Conservation (phyloP, 2,888 invertebrate species). For the Dendrolimus pini region DNA sequence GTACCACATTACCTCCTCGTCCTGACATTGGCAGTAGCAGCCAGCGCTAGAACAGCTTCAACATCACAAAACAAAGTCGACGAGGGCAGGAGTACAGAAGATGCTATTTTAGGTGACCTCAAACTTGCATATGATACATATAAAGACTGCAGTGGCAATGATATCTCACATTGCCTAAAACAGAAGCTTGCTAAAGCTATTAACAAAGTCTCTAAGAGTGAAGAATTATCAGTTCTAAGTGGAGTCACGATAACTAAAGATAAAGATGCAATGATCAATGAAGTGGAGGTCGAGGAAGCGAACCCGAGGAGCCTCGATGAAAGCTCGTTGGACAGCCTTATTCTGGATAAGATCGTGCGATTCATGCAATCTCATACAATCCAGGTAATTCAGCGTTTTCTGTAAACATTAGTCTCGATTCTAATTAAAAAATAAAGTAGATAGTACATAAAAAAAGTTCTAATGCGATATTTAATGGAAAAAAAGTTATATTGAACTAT, state of each 20-base stretch:
- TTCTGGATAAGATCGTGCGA: slow-evolving; percentile 83
- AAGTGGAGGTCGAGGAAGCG: slow-evolving; percentile 81
- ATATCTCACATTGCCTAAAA: slow-evolving; percentile 85
- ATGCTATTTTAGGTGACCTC: slow-evolving; percentile 79
- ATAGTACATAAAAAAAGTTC: too few relatives aligned
- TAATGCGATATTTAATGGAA: too few relatives aligned
- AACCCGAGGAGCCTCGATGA: slow-evolving; percentile 85
- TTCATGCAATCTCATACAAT: slow-evolving; percentile 88
- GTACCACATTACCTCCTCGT: slow-evolving; percentile 76
- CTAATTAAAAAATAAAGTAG: too few relatives aligned
- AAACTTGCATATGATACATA: slow-evolving; percentile 86
- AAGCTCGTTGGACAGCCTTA: slow-evolving; percentile 83
- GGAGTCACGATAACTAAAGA: slow-evolving; percentile 87
- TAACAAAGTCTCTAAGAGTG: slow-evolving; percentile 82
- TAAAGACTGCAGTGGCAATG: slow-evolving; percentile 85
- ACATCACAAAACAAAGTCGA: slow-evolving; percentile 63
- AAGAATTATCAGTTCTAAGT: slow-evolving; percentile 81
- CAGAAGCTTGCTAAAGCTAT: slow-evolving; percentile 86
- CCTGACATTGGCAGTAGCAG: slow-evolving; percentile 70
- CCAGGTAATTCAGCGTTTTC: slow-evolving; percentile 73
- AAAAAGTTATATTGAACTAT: too few relatives aligned
- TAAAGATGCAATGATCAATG: slow-evolving; percentile 58
- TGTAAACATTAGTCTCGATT: too few relatives aligned
- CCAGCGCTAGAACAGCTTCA: slow-evolving; percentile 69
- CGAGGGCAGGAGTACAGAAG: slow-evolving; percentile 61